Evolutionary conservation across 2,113 vertebrate species (phyloP).

Genomic region (Halichoeres trimaculatus): DNA sequence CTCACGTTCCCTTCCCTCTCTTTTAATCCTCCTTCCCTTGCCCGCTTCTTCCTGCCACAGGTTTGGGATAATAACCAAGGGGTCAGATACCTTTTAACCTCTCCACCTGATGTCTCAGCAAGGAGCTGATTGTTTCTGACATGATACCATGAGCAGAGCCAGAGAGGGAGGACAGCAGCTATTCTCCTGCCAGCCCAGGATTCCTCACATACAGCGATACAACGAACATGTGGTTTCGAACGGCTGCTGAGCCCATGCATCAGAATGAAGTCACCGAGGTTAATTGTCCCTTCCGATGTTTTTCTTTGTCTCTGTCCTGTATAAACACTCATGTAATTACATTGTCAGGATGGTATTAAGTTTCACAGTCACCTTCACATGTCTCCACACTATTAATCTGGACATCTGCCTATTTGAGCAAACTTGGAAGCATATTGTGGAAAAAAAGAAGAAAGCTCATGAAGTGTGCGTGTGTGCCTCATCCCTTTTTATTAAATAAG

Average conservation of each 20-base stretch:
- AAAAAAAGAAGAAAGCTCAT: background rate
- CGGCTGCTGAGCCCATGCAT: slow-evolving; percentile 38
- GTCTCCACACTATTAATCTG: slow-evolving; percentile 36
- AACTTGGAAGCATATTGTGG: background rate
- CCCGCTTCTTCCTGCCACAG: slow-evolving; percentile 1
- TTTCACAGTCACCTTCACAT: slow-evolving; percentile 43
- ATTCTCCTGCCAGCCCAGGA: slow-evolving; percentile 15
- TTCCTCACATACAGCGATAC: slow-evolving; percentile 26
- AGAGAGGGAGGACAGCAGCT: background rate
- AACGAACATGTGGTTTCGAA: slow-evolving; percentile 59
- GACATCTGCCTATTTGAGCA: slow-evolving; percentile 15
- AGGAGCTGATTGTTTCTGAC: slow-evolving; percentile 56
- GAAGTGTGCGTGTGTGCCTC: background rate
- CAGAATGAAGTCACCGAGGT: slow-evolving; percentile 49
- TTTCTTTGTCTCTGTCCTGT: slow-evolving; percentile 52
- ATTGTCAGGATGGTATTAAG: slow-evolving; percentile 19
- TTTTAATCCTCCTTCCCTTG: background rate
- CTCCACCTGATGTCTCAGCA: slow-evolving; percentile 37
- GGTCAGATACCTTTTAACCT: slow-evolving; percentile 43
- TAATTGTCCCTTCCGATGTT: slow-evolving; percentile 64
- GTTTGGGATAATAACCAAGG: slow-evolving; percentile 31
- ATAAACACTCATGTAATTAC: slow-evolving; percentile 59
- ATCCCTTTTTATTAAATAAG: background rate
- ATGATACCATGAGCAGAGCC: slow-evolving; percentile 11
- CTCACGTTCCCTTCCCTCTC: background rate